phyloP scores from a whole-genome alignment of 2,113 vertebrate species.

The Sterna hirundo region DNA sequence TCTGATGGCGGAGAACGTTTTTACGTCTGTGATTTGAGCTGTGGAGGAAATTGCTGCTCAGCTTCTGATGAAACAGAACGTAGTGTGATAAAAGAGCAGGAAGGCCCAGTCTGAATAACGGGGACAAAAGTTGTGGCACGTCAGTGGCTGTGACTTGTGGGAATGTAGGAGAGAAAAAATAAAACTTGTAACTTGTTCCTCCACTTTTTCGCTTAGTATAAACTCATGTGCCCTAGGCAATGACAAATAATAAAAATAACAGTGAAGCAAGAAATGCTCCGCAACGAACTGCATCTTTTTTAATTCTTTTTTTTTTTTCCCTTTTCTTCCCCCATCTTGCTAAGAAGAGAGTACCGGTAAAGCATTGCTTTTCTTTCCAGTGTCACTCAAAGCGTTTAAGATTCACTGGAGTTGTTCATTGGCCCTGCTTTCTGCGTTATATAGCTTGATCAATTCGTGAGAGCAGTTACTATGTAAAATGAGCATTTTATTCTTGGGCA shows the following conservation, averaged over 20 bases:
- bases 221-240: neutral
- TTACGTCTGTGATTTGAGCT: conserved; percentile 1
- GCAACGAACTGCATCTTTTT: neutral
- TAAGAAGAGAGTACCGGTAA: neutral
- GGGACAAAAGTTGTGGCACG: neutral
- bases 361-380: neutral
- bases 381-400: neutral
- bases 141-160: neutral
- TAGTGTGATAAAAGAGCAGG: neutral
- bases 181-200: neutral
- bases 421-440: neutral
- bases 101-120: neutral
- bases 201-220: neutral
- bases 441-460: neutral
- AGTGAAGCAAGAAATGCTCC: neutral
- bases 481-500: neutral
- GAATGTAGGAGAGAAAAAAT: neutral
- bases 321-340: neutral
- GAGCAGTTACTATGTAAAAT: neutral
- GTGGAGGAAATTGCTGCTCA: neutral
- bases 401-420: neutral
- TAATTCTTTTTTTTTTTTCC: neutral
- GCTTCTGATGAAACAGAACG: neutral
- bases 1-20: neutral
- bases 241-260: neutral